These are phyloP conservation scores for Eucidaris tribuloides DNA, from an alignment of 35 echinoderm and acorn worm species.

Conservation along the genomic window DNA sequence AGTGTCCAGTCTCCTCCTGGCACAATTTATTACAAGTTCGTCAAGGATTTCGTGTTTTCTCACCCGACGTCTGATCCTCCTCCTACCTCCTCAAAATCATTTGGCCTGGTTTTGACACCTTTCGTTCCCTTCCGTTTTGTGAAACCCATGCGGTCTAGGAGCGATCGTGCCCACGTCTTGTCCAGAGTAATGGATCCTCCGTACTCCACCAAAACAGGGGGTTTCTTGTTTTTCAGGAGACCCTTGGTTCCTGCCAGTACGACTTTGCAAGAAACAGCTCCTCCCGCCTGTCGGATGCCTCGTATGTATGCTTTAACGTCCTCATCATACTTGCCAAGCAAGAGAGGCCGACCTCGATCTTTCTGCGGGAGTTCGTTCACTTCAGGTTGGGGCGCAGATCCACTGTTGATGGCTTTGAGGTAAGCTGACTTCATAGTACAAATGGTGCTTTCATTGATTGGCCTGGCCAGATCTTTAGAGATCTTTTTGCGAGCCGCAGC, in stretches of 20 bases:
- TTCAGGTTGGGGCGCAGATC: not conserved
- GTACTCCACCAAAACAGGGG: not conserved
- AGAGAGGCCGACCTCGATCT: not conserved
- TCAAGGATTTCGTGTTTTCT: not conserved
- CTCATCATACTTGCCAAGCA: not conserved
- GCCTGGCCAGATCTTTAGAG: not conserved
- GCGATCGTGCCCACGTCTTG: not conserved
- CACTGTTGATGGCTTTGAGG: not conserved
- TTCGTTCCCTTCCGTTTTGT: not conserved
- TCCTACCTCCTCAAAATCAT: not conserved
- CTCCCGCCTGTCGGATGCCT: not conserved
- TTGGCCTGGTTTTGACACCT: not conserved
- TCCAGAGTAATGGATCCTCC: not conserved
- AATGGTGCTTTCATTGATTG: not conserved
- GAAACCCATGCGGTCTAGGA: not conserved
- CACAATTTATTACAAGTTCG: constrained; percentile 16
- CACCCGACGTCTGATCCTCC: not conserved
- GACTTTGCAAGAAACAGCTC: not conserved
- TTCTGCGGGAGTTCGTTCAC: not conserved
- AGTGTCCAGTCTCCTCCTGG: constrained; percentile 44
- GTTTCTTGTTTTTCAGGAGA: not conserved
- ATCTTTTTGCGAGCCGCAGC: not conserved
- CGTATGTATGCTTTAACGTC: not conserved
- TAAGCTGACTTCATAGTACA: not conserved
- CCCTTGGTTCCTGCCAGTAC: not conserved